A percentile compares a stretch with the other conserved stretches of the same genome.
Evolutionary conservation across 2,888 invertebrate species (phyloP).

Genomic region (Caenorhabditis uteleia): DNA sequence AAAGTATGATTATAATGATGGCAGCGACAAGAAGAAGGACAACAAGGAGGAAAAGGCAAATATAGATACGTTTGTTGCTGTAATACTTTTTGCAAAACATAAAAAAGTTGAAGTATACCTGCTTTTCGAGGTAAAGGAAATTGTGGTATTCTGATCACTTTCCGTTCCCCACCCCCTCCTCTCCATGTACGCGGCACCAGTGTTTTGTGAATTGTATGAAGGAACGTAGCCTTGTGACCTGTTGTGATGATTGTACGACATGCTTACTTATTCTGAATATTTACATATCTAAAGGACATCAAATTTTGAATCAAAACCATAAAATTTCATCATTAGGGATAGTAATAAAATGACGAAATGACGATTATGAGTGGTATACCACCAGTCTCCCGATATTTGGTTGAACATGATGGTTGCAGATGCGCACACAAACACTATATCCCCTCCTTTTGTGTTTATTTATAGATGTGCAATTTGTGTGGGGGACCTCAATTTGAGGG

Average conservation of each 20-base stretch:
- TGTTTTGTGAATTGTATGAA: conserved; percentile 38
- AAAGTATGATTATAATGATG: conserved; percentile 51
- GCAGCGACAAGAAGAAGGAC: conserved; percentile 48
- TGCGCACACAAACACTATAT: conserved; percentile 36
- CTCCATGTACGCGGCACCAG: conserved; percentile 41
- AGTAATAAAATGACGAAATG: too few relatives aligned
- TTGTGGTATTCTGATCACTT: conserved; percentile 18
- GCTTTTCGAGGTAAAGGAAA: conserved; percentile 24
- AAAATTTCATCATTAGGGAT: too few relatives aligned
- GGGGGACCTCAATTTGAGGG: too few relatives aligned
- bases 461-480: too few relatives aligned
- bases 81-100: not conserved
- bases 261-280: too few relatives aligned
- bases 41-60: conserved; percentile 30
- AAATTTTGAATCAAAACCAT: too few relatives aligned
- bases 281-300: too few relatives aligned
- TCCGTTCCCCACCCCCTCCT: conserved; percentile 37
- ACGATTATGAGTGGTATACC: not conserved
- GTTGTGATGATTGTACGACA: conserved; percentile 40
- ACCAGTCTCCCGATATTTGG: not conserved
- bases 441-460: conserved; percentile 33
- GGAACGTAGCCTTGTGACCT: conserved; percentile 34
- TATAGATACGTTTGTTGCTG: conserved; percentile 41
- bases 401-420: conserved; percentile 24
- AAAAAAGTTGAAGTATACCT: conserved; percentile 11